These are phyloP conservation scores for Saccopteryx leptura DNA, from an alignment of 2,113 vertebrate genomes.

Conservation along the genomic window DNA sequence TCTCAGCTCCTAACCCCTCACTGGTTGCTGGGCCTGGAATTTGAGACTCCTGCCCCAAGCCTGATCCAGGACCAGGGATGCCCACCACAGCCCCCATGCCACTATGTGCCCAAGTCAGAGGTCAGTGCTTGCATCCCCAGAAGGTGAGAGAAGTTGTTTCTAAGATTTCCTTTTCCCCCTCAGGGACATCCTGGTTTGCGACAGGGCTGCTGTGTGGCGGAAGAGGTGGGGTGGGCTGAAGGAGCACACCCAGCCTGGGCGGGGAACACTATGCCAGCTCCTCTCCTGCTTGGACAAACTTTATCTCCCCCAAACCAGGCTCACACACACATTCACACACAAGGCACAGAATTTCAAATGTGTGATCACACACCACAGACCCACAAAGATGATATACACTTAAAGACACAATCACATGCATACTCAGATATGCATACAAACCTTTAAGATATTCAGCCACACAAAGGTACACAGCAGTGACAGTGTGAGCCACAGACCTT, in stretches of 20 bases:
- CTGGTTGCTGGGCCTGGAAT: background rate
- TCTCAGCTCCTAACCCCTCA: background rate
- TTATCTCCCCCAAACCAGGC: background rate
- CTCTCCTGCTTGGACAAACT: background rate
- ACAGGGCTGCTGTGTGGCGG: background rate
- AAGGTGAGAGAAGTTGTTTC: background rate
- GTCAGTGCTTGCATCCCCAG: background rate
- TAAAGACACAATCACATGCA: conserved; percentile 12
- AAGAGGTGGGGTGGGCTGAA: background rate
- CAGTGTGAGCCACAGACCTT: background rate
- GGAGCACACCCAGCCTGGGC: background rate
- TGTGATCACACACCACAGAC: conserved; percentile 26
- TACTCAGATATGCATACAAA: background rate
- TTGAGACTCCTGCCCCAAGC: background rate
- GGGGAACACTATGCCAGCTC: background rate
- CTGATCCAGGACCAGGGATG: background rate
- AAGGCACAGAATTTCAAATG: background rate
- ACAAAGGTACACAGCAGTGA: background rate
- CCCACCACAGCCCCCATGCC: background rate
- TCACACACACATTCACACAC: background rate
- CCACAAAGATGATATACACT: background rate
- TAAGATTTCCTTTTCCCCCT: background rate
- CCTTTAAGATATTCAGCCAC: background rate
- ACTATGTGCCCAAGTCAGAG: background rate
- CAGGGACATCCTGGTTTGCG: background rate